Evolutionary conservation across 2,888 invertebrate genomes (phyloP).

Genomic region (Dolomedes plantarius): DNA sequence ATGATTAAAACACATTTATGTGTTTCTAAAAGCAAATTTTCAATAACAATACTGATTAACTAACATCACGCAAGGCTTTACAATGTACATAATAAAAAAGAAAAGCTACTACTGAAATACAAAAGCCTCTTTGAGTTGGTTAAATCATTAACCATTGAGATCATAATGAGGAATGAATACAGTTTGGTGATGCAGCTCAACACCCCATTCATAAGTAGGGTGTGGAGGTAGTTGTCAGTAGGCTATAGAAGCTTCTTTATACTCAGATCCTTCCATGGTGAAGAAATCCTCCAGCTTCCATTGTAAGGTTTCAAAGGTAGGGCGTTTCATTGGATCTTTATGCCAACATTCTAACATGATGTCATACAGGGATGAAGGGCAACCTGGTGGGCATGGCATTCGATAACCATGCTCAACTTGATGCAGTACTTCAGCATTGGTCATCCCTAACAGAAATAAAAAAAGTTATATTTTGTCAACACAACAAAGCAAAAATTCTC

Average conservation of each 20-base stretch:
- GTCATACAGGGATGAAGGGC: constrained; percentile 95
- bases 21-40: background rate
- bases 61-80: background rate
- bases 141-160: constrained; percentile 61
- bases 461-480: too few species aligned
- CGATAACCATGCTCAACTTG: constrained; percentile 99
- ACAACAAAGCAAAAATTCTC: background rate
- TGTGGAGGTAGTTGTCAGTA: constrained; percentile 71
- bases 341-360: constrained; percentile 99
- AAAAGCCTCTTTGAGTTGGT: constrained; percentile 2
- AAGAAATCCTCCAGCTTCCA: constrained; percentile 99
- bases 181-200: constrained; percentile 50
- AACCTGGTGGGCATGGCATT: constrained; percentile 93
- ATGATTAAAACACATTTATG: background rate
- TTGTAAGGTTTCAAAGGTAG: constrained; percentile 99
- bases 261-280: constrained; percentile 98
- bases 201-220: constrained; percentile 70
- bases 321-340: constrained; percentile 96
- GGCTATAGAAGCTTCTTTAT: constrained; percentile 88
- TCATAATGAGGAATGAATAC: constrained; percentile 68
- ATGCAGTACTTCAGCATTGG: constrained; percentile 98
- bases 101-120: background rate
- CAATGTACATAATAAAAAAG: background rate
- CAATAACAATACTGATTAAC: background rate
- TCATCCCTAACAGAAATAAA: constrained; percentile 82